A percentile compares a stretch with the other conserved stretches of the same genome.
phyloP scores from a whole-genome alignment of 2,113 vertebrate genomes.

The Solea solea region DNA sequence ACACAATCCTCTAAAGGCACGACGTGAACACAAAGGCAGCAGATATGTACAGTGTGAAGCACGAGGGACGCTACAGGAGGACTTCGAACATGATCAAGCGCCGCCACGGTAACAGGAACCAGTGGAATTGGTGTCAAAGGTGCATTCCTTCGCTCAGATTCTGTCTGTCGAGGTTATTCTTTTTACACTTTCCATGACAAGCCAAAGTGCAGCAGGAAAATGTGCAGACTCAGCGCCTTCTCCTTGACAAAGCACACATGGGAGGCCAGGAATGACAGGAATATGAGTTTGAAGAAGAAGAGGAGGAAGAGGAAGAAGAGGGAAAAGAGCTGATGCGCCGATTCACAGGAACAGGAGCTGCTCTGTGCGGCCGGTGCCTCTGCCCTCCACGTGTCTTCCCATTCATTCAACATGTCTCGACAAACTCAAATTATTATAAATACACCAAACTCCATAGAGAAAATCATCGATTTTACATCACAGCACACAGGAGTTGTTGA shows the following conservation, averaged over 20 bases:
- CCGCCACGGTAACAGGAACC: constrained; percentile 34
- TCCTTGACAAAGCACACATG: constrained; percentile 62
- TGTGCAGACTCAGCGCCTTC: constrained; percentile 59
- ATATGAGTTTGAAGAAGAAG: constrained; percentile 54
- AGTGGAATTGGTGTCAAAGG: not conserved
- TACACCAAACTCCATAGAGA: too few relatives aligned
- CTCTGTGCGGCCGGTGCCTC: constrained; percentile 59
- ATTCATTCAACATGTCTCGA: constrained; percentile 19
- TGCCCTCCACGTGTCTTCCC: not conserved
- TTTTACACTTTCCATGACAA: constrained; percentile 63
- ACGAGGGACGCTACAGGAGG: constrained; percentile 15
- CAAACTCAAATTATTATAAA: constrained; percentile 41
- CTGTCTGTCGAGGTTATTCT: constrained; percentile 46
- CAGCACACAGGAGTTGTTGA: too few relatives aligned
- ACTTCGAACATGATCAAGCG: constrained; percentile 37
- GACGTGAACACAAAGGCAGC: constrained; percentile 49
- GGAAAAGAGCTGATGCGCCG: constrained; percentile 63
- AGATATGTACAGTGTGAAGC: constrained; percentile 18
- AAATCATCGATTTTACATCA: too few relatives aligned
- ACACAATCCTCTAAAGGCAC: constrained; percentile 57
- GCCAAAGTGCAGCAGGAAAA: constrained; percentile 11
- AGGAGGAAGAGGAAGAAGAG: constrained; percentile 14
- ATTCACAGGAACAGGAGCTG: constrained; percentile 68
- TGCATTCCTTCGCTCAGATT: constrained; percentile 55
- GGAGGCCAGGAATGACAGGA: constrained; percentile 70